Evolutionary conservation across 2,888 invertebrate genomes (phyloP).

Genomic region (Volucella inflata): DNA sequence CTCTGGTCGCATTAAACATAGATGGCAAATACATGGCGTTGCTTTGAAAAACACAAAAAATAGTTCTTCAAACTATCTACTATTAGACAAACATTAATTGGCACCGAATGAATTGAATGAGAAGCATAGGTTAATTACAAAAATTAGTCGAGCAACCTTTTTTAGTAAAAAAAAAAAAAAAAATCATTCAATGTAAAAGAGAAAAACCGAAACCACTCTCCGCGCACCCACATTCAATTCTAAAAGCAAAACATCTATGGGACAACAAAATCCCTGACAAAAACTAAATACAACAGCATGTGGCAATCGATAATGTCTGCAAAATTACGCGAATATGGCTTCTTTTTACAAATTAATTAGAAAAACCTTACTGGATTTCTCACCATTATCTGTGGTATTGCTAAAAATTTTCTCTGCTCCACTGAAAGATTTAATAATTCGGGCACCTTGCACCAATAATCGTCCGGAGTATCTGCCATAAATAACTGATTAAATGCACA

Average conservation of each 20-base stretch:
- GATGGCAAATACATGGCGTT: too few relatives aligned
- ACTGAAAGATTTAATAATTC: slow-evolving; percentile 86
- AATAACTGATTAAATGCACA: slow-evolving; percentile 97
- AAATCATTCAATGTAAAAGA: too few relatives aligned
- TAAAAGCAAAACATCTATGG: background rate
- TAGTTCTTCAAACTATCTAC: too few relatives aligned
- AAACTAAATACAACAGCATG: slow-evolving; percentile 7
- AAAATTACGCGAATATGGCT: slow-evolving; percentile 56
- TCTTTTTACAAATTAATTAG: slow-evolving; percentile 48
- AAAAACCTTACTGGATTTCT: slow-evolving; percentile 62
- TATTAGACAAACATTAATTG: too few relatives aligned
- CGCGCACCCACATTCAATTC: background rate
- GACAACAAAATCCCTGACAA: slow-evolving; percentile 3
- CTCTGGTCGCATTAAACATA: too few relatives aligned
- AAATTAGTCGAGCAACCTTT: too few relatives aligned
- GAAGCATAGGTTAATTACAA: too few relatives aligned
- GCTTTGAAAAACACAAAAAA: too few relatives aligned
- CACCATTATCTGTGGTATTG: slow-evolving; percentile 87
- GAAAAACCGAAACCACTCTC: too few relatives aligned
- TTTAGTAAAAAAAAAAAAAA: too few relatives aligned
- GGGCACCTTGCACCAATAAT: slow-evolving; percentile 93
- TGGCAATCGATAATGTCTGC: slow-evolving; percentile 60
- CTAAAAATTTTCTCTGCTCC: slow-evolving; percentile 86
- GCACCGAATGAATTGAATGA: too few relatives aligned
- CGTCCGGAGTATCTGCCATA: slow-evolving; percentile 94